A percentile compares a stretch with the other conserved stretches of the same genome.
These are phyloP conservation scores for Hemibagrus wyckioides DNA, from an alignment of 2,113 vertebrate genomes.

Conservation along the genomic window DNA sequence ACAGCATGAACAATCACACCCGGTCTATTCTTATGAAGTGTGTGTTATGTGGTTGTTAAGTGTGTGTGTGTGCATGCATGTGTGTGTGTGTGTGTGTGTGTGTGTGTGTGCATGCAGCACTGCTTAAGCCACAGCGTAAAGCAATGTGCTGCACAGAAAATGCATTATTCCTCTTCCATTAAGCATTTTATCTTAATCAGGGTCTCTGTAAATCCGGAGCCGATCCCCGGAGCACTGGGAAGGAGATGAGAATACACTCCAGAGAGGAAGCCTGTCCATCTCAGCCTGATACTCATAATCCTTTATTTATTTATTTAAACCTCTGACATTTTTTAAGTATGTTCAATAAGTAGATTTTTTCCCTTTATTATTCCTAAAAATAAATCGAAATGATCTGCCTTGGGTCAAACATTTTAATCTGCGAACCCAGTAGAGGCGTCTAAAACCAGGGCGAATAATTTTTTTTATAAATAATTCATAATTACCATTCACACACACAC, in stretches of 20 bases:
- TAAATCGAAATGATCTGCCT: no score
- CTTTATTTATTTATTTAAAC: background rate
- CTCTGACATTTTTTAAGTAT: no score
- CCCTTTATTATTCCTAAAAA: no score
- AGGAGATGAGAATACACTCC: background rate
- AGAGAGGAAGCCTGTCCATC: background rate
- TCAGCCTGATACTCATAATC: background rate
- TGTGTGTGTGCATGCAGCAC: background rate
- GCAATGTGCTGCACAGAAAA: no score
- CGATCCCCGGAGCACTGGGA: background rate
- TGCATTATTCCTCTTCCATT: background rate
- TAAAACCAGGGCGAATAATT: no score
- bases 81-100: background rate
- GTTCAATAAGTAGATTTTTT: no score
- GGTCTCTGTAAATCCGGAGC: background rate
- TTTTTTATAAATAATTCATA: no score
- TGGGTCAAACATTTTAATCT: no score
- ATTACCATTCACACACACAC: no score
- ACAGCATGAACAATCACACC: background rate
- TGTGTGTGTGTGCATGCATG: background rate
- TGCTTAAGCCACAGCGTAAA: background rate
- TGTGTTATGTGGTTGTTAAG: background rate
- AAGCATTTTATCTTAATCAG: background rate
- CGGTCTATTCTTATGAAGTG: background rate
- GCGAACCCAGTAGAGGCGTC: no score